These are phyloP conservation scores for Mesocentrotus franciscanus DNA, from an alignment of 53 echinoderm and acorn worm genomes.

Conservation along the genomic window DNA sequence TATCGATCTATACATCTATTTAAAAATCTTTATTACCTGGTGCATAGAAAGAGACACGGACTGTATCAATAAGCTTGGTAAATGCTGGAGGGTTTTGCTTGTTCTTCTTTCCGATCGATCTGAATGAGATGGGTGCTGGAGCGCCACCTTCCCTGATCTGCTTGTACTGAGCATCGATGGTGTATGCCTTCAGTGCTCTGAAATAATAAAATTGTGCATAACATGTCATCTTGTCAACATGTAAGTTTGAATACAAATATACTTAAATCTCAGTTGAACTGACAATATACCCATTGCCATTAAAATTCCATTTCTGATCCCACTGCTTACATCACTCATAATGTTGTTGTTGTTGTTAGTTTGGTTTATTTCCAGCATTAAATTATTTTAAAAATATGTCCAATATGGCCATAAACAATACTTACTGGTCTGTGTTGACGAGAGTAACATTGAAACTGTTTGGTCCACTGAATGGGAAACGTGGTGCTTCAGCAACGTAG, in stretches of 20 bases:
- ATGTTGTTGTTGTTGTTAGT: background rate
- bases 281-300: no score
- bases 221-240: background rate
- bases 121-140: slow-evolving; percentile 13
- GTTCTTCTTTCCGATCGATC: slow-evolving; percentile 64
- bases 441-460: slow-evolving; percentile 92
- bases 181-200: slow-evolving; percentile 86
- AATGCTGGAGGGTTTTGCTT: slow-evolving; percentile 21
- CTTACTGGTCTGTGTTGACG: slow-evolving; percentile 87
- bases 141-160: slow-evolving; percentile 79
- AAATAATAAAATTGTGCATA: background rate
- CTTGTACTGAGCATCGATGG: slow-evolving; percentile 83
- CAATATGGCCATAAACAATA: background rate
- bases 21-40: slow-evolving; percentile 71
- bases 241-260: background rate
- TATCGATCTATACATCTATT: no score
- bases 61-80: slow-evolving; percentile 76
- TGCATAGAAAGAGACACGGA: slow-evolving; percentile 84
- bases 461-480: slow-evolving; percentile 97
- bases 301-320: background rate
- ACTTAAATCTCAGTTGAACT: no score
- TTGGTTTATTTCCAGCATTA: background rate
- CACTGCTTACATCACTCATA: background rate
- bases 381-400: background rate
- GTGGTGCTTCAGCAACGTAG: slow-evolving; percentile 83